phyloP scores from a whole-genome alignment of 2,113 vertebrate genomes.

The Megaptera novaeangliae region DNA sequence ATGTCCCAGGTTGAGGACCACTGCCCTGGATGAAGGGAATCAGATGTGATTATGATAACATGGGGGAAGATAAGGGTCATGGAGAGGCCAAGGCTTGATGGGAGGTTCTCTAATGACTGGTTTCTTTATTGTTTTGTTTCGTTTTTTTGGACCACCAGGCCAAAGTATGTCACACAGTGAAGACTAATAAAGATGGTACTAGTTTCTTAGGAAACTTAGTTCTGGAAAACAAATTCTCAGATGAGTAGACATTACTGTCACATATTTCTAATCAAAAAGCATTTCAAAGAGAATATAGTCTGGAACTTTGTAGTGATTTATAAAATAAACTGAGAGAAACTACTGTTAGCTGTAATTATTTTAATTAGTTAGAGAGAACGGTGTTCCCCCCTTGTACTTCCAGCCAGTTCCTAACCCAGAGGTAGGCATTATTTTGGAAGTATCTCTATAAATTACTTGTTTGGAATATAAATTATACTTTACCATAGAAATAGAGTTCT shows the following conservation, averaged over 20 bases:
- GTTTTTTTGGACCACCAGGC: not conserved
- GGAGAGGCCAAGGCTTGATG: not conserved
- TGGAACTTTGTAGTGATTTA: not conserved
- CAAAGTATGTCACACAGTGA: not conserved
- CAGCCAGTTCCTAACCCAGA: not conserved
- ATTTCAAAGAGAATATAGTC: not conserved
- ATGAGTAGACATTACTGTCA: not conserved
- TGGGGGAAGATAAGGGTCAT: not conserved
- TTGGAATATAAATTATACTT: constrained; percentile 1
- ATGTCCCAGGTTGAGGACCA: not conserved
- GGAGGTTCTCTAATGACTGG: not conserved
- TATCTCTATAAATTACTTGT: not conserved
- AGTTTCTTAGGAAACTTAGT: not conserved
- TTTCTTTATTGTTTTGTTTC: not conserved
- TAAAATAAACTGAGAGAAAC: constrained; percentile 1
- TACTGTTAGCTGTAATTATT: not conserved
- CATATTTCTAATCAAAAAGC: not conserved
- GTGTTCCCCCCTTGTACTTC: not conserved
- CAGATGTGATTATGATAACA: not conserved
- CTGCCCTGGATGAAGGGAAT: not conserved
- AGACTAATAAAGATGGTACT: not conserved
- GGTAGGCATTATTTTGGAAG: not conserved
- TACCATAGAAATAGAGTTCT: not conserved
- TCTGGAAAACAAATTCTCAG: not conserved
- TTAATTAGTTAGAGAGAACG: not conserved